Percentiles rank a stretch among this genome's conserved stretches.
Evolutionary conservation across 2,888 invertebrate genomes (phyloP).

Genomic region (Cataglyphis livida): DNA sequence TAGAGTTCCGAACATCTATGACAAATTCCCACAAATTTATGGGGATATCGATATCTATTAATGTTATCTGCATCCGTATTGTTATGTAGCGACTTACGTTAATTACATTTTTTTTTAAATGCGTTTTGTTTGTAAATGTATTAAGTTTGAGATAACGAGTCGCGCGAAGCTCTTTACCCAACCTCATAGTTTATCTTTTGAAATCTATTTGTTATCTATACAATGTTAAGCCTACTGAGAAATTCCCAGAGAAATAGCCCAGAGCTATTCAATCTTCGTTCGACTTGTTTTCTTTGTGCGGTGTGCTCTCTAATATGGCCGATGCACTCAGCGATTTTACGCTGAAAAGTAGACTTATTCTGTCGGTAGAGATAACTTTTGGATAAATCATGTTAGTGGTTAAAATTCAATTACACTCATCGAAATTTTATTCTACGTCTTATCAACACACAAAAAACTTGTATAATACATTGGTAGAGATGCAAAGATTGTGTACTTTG

Average conservation of each 20-base stretch:
- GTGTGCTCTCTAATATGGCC: conserved; percentile 50
- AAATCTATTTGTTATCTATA: conserved; percentile 54
- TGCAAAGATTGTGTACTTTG: conserved; percentile 7
- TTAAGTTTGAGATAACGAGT: conserved; percentile 71
- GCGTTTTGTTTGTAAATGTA: conserved; percentile 77
- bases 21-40: conserved; percentile 45
- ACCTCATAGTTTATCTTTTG: conserved; percentile 50
- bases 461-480: conserved; percentile 5
- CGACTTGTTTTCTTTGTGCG: conserved; percentile 58
- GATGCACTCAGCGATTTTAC: conserved; percentile 46
- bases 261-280: conserved; percentile 55
- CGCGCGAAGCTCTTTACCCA: conserved; percentile 41
- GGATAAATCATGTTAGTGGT: conserved; percentile 26
- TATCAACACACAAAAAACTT: neutral
- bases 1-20: conserved; percentile 65
- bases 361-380: conserved; percentile 13
- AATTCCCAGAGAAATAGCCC: conserved; percentile 2
- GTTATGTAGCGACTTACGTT: conserved; percentile 70
- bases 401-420: conserved; percentile 33
- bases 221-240: conserved; percentile 45
- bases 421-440: conserved; percentile 24
- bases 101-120: conserved; percentile 64
- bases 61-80: conserved; percentile 60
- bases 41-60: conserved; percentile 43
- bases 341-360: conserved; percentile 27